Percentiles rank a stretch among this genome's conserved stretches.
These are phyloP conservation scores for Gortyna flavago DNA, from an alignment of 2,888 invertebrate species.

Conservation along the genomic window DNA sequence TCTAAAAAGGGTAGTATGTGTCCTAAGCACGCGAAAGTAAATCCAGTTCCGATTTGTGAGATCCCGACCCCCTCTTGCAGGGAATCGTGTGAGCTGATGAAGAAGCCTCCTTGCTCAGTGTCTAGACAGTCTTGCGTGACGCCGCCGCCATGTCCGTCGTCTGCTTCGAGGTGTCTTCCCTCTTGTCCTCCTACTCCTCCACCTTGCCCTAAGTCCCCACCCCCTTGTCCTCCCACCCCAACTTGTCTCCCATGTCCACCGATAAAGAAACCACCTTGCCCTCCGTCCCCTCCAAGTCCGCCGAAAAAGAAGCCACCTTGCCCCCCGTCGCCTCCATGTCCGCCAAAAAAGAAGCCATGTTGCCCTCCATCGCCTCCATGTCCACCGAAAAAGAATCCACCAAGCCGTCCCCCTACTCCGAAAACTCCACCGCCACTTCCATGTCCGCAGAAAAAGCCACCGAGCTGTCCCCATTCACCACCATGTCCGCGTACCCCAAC, in stretches of 20 bases:
- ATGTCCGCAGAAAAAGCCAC: not conserved
- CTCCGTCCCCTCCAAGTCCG: not conserved
- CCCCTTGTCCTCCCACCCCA: not conserved
- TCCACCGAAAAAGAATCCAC: not conserved
- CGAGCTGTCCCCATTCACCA: not conserved
- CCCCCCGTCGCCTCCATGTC: not conserved
- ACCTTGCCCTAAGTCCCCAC: no score
- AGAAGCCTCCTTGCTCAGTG: slow-evolving; percentile 62
- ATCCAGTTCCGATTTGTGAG: slow-evolving; percentile 58
- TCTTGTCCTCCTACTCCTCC: not conserved
- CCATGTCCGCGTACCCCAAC: not conserved
- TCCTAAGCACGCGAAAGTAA: slow-evolving; percentile 66
- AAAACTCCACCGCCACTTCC: not conserved
- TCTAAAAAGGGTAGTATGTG: slow-evolving; percentile 50
- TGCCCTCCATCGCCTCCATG: slow-evolving; percentile 13
- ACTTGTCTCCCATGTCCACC: not conserved
- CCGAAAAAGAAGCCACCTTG: not conserved
- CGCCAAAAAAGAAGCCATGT: not conserved
- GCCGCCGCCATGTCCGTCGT: slow-evolving; percentile 6
- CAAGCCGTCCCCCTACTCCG: not conserved
- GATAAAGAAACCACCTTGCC: not conserved
- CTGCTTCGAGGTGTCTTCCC: not conserved
- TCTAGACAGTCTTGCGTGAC: slow-evolving; percentile 44
- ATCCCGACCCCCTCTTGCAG: slow-evolving; percentile 68
- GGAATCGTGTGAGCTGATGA: slow-evolving; percentile 58